A percentile compares a stretch with the other conserved stretches of the same genome.
These are phyloP conservation scores for Xylota sylvarum DNA, from an alignment of 2,888 invertebrate genomes.

Conservation along the genomic window DNA sequence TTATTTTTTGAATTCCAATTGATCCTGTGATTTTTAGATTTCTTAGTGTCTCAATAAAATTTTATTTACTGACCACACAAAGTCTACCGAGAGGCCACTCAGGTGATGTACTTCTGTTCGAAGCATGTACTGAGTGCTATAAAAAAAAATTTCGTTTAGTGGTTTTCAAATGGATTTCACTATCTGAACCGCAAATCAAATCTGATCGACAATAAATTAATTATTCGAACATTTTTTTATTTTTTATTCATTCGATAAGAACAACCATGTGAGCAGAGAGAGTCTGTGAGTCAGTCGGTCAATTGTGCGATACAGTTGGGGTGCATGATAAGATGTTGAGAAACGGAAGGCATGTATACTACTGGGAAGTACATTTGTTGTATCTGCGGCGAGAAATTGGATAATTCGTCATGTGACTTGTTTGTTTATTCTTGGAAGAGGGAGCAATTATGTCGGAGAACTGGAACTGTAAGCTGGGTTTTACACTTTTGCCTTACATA, in stretches of 20 bases:
- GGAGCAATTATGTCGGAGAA: background rate
- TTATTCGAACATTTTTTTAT: background rate
- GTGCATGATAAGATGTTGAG: background rate
- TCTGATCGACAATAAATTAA: slow-evolving; percentile 20
- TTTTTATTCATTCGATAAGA: background rate
- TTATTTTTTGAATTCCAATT: background rate
- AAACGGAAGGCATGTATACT: background rate
- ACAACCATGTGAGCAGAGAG: background rate
- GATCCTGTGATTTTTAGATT: slow-evolving; percentile 10
- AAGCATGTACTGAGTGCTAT: slow-evolving; percentile 30
- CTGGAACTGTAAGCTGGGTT: background rate
- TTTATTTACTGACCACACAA: slow-evolving; percentile 25
- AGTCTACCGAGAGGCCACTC: slow-evolving; percentile 9
- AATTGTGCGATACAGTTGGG: background rate
- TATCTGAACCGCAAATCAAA: slow-evolving; percentile 7
- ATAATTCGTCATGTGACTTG: background rate
- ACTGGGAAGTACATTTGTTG: background rate
- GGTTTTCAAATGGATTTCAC: background rate
- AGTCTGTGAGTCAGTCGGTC: slow-evolving; percentile 2
- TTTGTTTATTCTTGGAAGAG: background rate
- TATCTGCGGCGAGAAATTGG: background rate
- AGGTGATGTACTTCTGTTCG: slow-evolving; percentile 20
- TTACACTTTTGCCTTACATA: background rate
- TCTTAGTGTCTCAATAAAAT: background rate
- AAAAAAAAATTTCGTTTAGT: background rate